phyloP scores from a whole-genome alignment of 2,888 invertebrate genomes.

The Oscheius sp. region DNA sequence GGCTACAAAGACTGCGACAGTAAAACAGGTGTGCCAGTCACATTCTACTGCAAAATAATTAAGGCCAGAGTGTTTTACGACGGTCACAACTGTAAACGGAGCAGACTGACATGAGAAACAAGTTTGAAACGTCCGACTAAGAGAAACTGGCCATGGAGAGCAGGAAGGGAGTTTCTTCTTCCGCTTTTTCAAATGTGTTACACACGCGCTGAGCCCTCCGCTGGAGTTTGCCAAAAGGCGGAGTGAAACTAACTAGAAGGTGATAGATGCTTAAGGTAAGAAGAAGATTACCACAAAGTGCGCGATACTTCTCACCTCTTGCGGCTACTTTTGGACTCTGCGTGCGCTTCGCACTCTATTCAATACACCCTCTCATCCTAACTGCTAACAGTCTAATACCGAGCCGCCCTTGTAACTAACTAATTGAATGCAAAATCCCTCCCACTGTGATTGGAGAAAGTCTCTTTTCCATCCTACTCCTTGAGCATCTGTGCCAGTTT shows the following conservation, averaged over 20 bases:
- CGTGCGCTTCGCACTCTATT: constrained; percentile 24
- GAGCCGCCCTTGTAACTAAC: constrained; percentile 9
- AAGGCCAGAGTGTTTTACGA: not conserved
- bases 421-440: not conserved
- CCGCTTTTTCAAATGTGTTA: too few relatives aligned
- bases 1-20: not conserved
- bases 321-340: constrained; percentile 20
- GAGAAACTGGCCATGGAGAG: too few relatives aligned
- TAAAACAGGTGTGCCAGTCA: not conserved
- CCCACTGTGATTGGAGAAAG: not conserved
- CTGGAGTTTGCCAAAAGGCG: too few relatives aligned
- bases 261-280: constrained; percentile 22
- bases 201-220: too few relatives aligned
- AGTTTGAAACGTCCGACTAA: too few relatives aligned
- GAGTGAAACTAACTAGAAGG: not conserved
- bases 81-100: not conserved
- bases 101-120: too few relatives aligned
- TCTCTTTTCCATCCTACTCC: not conserved
- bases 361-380: constrained; percentile 22
- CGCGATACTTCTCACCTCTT: constrained; percentile 23
- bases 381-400: not conserved
- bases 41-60: constrained; percentile 13
- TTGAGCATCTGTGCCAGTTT: constrained; percentile 14
- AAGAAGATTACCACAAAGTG: not conserved
- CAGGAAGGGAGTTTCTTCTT: too few relatives aligned